These are phyloP conservation scores for Pseudopodoces humilis DNA, from an alignment of 2,113 vertebrate genomes.

Conservation along the genomic window DNA sequence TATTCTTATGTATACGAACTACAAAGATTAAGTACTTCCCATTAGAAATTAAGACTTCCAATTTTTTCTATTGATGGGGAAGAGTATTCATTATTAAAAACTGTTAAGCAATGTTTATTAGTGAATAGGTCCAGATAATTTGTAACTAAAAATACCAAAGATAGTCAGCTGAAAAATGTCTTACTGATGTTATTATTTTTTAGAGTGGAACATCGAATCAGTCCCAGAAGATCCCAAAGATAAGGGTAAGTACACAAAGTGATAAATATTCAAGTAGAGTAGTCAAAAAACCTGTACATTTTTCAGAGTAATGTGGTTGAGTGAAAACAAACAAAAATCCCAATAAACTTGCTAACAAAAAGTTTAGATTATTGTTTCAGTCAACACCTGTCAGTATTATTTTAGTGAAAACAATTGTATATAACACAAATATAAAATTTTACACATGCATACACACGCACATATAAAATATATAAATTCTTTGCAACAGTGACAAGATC, in stretches of 20 bases:
- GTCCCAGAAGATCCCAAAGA: neutral
- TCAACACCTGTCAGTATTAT: neutral
- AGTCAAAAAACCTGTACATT: neutral
- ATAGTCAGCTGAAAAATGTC: neutral
- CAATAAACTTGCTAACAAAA: neutral
- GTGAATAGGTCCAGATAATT: neutral
- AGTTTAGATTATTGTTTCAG: neutral
- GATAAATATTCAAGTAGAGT: neutral
- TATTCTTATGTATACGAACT: neutral
- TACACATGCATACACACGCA: fast-evolving
- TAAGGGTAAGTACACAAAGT: neutral
- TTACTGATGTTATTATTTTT: neutral
- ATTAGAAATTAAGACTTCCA: neutral
- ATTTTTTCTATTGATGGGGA: neutral
- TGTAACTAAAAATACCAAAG: neutral
- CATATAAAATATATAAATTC: neutral
- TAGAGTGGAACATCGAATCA: neutral
- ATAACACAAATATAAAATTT: neutral
- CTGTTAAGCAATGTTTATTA: neutral
- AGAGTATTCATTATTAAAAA: neutral
- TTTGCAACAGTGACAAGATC: neutral
- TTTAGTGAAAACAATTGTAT: neutral
- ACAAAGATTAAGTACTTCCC: neutral
- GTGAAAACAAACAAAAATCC: neutral
- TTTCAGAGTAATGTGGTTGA: neutral